Conservation (phyloP, 2,113 vertebrate species). For the Lophochroa leadbeateri region DNA sequence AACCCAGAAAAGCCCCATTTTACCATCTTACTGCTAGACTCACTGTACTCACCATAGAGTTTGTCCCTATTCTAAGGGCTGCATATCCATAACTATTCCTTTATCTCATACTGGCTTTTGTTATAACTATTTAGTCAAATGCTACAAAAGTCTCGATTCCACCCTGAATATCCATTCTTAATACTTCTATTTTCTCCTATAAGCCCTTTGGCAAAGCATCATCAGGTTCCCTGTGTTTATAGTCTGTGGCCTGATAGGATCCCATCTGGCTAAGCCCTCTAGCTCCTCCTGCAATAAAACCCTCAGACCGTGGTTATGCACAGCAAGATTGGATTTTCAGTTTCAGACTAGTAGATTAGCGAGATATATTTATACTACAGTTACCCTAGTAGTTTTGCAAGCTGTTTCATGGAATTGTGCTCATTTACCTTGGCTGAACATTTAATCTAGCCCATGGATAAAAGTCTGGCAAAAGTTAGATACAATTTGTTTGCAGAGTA, state of each 20-base stretch:
- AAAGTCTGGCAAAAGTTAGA: not conserved
- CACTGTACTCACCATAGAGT: rapidly evolving
- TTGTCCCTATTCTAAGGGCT: not conserved
- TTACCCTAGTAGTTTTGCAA: not conserved
- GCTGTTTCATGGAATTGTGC: not conserved
- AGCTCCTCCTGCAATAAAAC: not conserved
- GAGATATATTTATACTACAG: not conserved
- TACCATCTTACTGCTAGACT: not conserved
- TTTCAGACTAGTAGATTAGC: not conserved
- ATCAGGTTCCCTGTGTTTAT: not conserved
- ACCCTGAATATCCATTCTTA: not conserved
- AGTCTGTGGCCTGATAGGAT: not conserved
- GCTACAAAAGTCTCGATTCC: not conserved
- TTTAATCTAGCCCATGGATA: not conserved
- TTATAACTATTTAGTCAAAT: not conserved
- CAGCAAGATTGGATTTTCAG: not conserved
- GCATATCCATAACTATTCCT: not conserved
- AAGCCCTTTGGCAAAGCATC: not conserved
- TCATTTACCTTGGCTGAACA: not conserved
- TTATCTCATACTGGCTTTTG: not conserved
- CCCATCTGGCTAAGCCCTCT: not conserved
- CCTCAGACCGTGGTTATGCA: not conserved
- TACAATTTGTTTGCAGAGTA: not conserved
- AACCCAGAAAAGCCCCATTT: not conserved
- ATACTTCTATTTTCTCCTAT: not conserved